A percentile compares a stretch with the other conserved stretches of the same genome.
These are phyloP conservation scores for Mechanitis messenoides DNA, from an alignment of 2,888 invertebrate species.

Conservation along the genomic window DNA sequence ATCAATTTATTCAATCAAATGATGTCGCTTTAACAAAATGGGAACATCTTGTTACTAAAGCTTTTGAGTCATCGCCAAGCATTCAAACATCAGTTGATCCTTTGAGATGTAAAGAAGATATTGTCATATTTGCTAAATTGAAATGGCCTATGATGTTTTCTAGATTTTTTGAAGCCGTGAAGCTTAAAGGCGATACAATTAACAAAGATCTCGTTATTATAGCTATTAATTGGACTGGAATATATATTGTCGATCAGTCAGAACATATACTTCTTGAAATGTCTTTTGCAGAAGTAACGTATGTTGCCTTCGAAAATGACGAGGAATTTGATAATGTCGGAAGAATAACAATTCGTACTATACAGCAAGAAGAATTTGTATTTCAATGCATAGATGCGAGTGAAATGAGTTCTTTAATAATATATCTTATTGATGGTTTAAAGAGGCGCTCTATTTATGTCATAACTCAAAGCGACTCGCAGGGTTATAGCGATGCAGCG, in stretches of 20 bases:
- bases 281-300: slow-evolving; percentile 90
- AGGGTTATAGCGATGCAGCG: slow-evolving; percentile 73
- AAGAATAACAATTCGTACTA: slow-evolving; percentile 85
- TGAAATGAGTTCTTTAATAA: slow-evolving; percentile 88
- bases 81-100: slow-evolving; percentile 80
- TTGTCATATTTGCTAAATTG: slow-evolving; percentile 92
- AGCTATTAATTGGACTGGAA: slow-evolving; percentile 95
- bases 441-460: slow-evolving; percentile 90
- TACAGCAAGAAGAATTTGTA: slow-evolving; percentile 91
- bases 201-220: slow-evolving; percentile 87
- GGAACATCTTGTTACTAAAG: slow-evolving; percentile 83
- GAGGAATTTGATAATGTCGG: slow-evolving; percentile 74
- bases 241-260: slow-evolving; percentile 93
- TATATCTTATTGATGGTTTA: slow-evolving; percentile 89
- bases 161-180: slow-evolving; percentile 93
- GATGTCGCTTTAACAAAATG: slow-evolving; percentile 81
- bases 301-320: slow-evolving; percentile 79
- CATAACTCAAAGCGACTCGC: slow-evolving; percentile 81
- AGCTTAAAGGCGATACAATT: slow-evolving; percentile 81
- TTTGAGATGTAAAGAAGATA: slow-evolving; percentile 88
- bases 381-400: slow-evolving; percentile 93
- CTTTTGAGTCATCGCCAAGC: slow-evolving; percentile 83
- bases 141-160: slow-evolving; percentile 97
- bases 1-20: slow-evolving; percentile 80
- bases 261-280: slow-evolving; percentile 93